Evolutionary conservation across 2,888 invertebrate species (phyloP).

Genomic region (Pyrocoelia pectoralis): DNA sequence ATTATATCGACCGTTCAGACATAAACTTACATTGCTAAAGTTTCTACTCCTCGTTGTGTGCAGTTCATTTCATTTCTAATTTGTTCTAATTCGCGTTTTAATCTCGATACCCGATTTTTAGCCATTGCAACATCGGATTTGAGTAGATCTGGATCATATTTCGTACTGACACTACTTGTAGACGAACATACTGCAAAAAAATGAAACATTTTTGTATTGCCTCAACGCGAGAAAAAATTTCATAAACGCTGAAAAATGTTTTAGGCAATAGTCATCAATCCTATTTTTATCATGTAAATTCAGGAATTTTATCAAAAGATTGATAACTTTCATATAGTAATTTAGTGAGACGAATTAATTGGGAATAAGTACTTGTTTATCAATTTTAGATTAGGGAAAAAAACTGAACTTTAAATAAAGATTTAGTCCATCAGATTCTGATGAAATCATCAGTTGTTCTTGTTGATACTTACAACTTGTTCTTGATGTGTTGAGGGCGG

Average conservation of each 20-base stretch:
- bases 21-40: constrained; percentile 81
- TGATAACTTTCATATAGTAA: no score
- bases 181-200: constrained; percentile 81
- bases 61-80: constrained; percentile 91
- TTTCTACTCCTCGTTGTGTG: constrained; percentile 92
- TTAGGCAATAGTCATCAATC: no score
- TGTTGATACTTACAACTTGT: constrained; percentile 82
- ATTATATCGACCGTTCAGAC: background rate
- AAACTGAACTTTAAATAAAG: no score
- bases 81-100: constrained; percentile 90
- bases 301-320: no score
- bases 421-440: no score
- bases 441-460: constrained; percentile 11
- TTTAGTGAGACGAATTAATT: no score
- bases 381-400: no score
- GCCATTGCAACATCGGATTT: constrained; percentile 92
- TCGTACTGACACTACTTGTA: constrained; percentile 85
- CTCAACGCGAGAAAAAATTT: no score
- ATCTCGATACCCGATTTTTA: constrained; percentile 84
- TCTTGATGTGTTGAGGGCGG: constrained; percentile 86
- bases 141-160: constrained; percentile 93
- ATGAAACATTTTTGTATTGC: no score
- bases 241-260: no score
- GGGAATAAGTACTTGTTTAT: no score
- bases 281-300: no score